Evolutionary conservation across 2,888 invertebrate genomes (phyloP), one percentile per base, ranked within the genome.

Genomic region (Heliothis peltigera): DNA sequence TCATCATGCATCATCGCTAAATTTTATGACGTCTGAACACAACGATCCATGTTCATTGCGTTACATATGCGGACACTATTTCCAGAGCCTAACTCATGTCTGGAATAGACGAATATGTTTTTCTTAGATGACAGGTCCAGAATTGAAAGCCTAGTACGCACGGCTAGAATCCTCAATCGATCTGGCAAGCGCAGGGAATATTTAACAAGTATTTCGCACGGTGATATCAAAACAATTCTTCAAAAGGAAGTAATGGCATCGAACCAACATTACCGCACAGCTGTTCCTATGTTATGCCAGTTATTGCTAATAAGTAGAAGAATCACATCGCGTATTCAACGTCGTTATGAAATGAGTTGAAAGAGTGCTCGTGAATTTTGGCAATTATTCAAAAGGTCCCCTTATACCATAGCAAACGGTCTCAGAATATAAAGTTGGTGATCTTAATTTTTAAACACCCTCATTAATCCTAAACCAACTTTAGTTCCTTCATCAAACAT

Each of bases 401-500:
- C 55, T 64, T 55, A 57, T 66, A 56, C 53, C 56, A 63, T 42
- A 48, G 60, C 54, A 66, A 72, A 66, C 66, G 42, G 47, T 19
- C 42, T 25, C 48, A 10, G 62, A 61, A 66, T 65, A 66, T 49
- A 63, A 75, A 71, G 64, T 77, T 71, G 63, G 66, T 57, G 48
- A 67, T 73, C 70, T 76, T 53, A 56, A 77, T 81, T 81, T 81
- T 73, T 76, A 84, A 86, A 76, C 64, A 69, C 59, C 60, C 72
- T 83, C 75, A 80, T 82, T 80, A 76, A 82, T 81, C 84, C 86
- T 87, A 83, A 86, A 83, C 78, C 84, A 88, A 86, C 85, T 79
- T 70, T 77, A 78, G 79, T 82, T 76, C 69, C 62, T 75, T 71
- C 25, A 60, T 75, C 76, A 87, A 86, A 87, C 79, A 86, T 82